Base-by-base conservation (phyloP, 2,888 invertebrate species). In the Coronaproctus castanopsis region DNA sequence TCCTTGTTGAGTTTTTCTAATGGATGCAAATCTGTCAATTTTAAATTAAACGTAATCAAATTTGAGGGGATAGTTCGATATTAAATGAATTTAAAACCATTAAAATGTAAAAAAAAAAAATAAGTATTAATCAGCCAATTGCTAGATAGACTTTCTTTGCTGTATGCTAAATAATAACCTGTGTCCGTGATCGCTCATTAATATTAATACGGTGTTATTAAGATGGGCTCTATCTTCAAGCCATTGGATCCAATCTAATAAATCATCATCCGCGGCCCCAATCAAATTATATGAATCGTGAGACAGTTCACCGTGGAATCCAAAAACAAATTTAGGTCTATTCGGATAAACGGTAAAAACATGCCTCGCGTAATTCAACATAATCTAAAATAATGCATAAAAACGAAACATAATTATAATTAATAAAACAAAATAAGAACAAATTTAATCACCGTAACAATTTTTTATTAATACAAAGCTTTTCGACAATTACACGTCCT, bases 111-210 rank as follows among this genome's bases (percentile, higher is more conserved):
- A 23, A 5, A 48, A 8, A 21, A 20, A 8, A 1, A n/a, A 18
- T 20, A 1, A n/a, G 19, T 20, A 21, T 2, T 2, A 19, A n/a
- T 10, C 2, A 56, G 22, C 2, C 2, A n/a, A 1, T 1, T n/a
- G n/a, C n/a, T n/a, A n/a, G n/a, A n/a, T n/a, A n/a, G n/a, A n/a
- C n/a, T n/a, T n/a, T n/a, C n/a, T n/a, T n/a, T n/a, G n/a, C n/a
- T n/a, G n/a, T n/a, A n/a, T n/a, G n/a, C n/a, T n/a, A 19, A 24
- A 22, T 50, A 62, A 55, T 66, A 67, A 85, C 82, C 87, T 82
- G 63, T 85, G 83, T 0, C 95, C 95, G 71, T 96, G 95, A 73
- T 96, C 95, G 2, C 90, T 85, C 89, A 95, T 90, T 2, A 95
- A 69, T 58, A 95, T 80, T 0, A 96, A 72, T 63, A 95, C 69